Base-by-base conservation (phyloP, 2,888 invertebrate species). In the Orchesella flavescens region DNA sequence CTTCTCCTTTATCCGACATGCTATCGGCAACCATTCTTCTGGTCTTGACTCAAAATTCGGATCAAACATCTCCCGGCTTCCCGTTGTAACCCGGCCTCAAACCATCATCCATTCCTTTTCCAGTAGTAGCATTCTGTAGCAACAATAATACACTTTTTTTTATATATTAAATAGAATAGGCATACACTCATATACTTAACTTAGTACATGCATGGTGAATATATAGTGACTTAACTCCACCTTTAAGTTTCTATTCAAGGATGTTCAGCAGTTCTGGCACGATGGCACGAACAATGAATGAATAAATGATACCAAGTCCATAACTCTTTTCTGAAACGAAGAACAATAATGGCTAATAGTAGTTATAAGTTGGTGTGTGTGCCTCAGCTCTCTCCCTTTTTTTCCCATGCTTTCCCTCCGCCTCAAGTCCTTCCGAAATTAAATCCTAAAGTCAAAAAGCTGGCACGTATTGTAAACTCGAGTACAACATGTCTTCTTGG, bases 221-320 rank as follows among this genome's bases (percentile, higher is more conserved):
- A 4, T 17, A 19, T 19, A 21, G 21, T 17, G 17, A 10, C 10
- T n/a, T 10, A 3, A 53, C 59, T 3, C 24, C 63, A 63, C 21
- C n/a, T 17, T n/a, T 17, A 65, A 65, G 13, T 34, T 24, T 1
- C 23, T 68, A 68, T 71, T 78, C 68, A 71, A 69, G 68, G 78
- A 78, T 63, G 71, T 19, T 78, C 78, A 72, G 57, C 57, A 72
- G 72, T 79, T 72, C 72, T 79, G 79, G 72, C 79, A 78, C 71
- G 71, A 71, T 44, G 78, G 78, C 78, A 72, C 65, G 79, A 79
- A 79, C 79, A 79, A 79, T 79, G 79, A 79, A 79, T 79, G 78
- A 78, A 79, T 79, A 79, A 79, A 79, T 79, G 79, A 79, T 79
- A 79, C 72, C 79, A 79, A 72, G 65, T 65, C 79, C 79, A 79